A percentile compares a stretch with the other conserved stretches of the same genome.
Evolutionary conservation across 2,113 vertebrate species (phyloP).

Genomic region (Arothron firmamentum): DNA sequence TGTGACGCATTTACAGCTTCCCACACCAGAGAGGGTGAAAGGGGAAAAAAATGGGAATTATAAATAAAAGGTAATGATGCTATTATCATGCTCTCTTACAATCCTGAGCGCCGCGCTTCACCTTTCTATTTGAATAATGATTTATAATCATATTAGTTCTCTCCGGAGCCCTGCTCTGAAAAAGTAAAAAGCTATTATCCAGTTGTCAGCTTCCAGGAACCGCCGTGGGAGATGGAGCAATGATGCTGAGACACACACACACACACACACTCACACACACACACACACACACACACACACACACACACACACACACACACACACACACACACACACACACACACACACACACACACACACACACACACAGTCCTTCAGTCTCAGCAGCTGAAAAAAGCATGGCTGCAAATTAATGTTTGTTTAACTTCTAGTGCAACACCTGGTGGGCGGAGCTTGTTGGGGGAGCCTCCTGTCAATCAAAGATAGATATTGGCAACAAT

Average conservation of each 20-base stretch:
- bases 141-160: conserved; percentile 93
- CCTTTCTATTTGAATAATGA: conserved; percentile 97
- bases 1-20: conserved; percentile 33
- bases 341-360: conserved; percentile 68
- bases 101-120: conserved; percentile 73
- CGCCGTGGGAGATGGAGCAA: conserved; percentile 77
- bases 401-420: conserved; percentile 32
- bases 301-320: conserved; percentile 65
- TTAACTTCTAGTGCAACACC: conserved; percentile 7
- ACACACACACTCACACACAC: conserved; percentile 75
- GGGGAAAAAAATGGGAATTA: conserved; percentile 79
- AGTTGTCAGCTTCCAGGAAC: conserved; percentile 85
- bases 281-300: conserved; percentile 69
- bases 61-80: conserved; percentile 95
- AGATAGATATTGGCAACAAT: background rate
- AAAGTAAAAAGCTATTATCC: conserved; percentile 96
- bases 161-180: conserved; percentile 86
- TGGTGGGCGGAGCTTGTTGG: conserved; percentile 13
- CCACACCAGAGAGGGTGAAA: conserved; percentile 58
- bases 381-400: conserved; percentile 18
- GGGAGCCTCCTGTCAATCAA: conserved; percentile 22
- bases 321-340: conserved; percentile 75
- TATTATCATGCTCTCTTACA: conserved; percentile 84
- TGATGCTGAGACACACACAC: conserved; percentile 82
- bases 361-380: conserved; percentile 11